phyloP scores from a whole-genome alignment of 2,888 invertebrate species.

The Temnothorax ravouxi region DNA sequence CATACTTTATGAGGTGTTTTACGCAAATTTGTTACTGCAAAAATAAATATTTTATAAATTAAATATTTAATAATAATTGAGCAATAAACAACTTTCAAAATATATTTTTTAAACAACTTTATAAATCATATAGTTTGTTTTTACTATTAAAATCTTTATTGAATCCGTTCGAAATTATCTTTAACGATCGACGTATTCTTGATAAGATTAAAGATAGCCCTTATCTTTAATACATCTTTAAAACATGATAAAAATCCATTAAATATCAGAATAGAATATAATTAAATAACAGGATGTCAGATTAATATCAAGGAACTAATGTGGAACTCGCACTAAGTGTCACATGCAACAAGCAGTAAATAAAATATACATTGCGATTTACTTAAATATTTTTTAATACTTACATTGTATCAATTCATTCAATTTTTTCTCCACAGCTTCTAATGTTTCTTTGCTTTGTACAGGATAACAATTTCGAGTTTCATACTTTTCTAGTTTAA shows the following conservation, averaged over 20 bases:
- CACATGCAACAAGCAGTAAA: neutral
- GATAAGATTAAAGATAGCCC: neutral
- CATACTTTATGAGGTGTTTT: slow-evolving; percentile 90
- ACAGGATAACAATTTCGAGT: slow-evolving; percentile 92
- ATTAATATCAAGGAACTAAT: neutral
- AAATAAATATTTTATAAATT: neutral
- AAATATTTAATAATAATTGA: slow-evolving; percentile 27
- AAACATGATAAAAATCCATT: neutral
- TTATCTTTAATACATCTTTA: neutral
- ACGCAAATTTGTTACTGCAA: slow-evolving; percentile 83
- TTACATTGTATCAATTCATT: slow-evolving; percentile 89
- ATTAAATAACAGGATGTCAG: slow-evolving; percentile 34
- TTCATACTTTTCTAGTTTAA: slow-evolving; percentile 89
- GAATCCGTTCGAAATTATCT: slow-evolving; percentile 66
- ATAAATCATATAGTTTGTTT: neutral
- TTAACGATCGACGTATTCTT: neutral
- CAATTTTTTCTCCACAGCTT: slow-evolving; percentile 87
- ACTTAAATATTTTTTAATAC: slow-evolving; percentile 57
- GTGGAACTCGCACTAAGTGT: neutral
- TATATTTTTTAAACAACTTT: neutral
- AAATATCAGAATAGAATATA: neutral
- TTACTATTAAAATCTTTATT: slow-evolving; percentile 65
- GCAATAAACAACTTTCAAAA: neutral
- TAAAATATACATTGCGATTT: neutral
- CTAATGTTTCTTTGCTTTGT: slow-evolving; percentile 87